Conservation (phyloP, 2,888 invertebrate species). For the Pinctada fucata region DNA sequence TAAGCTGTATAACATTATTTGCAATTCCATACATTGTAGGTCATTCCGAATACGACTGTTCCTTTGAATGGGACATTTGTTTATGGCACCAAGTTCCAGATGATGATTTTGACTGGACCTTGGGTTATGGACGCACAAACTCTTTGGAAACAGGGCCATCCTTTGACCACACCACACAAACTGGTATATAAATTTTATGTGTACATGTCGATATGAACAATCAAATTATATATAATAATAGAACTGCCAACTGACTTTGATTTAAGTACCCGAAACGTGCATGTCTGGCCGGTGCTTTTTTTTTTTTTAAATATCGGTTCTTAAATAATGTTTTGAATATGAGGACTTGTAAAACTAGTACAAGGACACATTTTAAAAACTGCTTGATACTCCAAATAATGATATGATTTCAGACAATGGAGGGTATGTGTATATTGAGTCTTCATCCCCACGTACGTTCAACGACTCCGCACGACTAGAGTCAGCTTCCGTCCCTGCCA, state of each 20-base stretch:
- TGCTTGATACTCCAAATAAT: no score
- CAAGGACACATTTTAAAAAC: no score
- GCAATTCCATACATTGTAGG: constrained; percentile 20
- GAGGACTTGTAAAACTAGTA: no score
- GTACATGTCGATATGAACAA: no score
- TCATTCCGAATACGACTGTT: constrained; percentile 64
- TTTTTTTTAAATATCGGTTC: neutral
- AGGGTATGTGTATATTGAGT: constrained; percentile 68
- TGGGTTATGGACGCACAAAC: constrained; percentile 54
- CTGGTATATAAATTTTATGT: constrained; percentile 41
- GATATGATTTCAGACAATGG: constrained; percentile 52
- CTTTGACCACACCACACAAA: constrained; percentile 61
- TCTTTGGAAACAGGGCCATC: constrained; percentile 61
- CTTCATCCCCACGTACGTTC: constrained; percentile 50
- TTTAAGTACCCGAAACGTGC: no score
- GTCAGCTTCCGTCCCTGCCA: constrained; percentile 45
- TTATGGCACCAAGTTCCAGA: constrained; percentile 60
- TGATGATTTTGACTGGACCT: constrained; percentile 74
- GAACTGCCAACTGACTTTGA: no score
- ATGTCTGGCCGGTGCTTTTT: neutral
- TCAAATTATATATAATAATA: no score
- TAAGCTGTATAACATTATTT: no score
- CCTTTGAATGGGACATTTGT: constrained; percentile 66
- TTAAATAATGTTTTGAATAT: no score
- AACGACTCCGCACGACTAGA: constrained; percentile 63